phyloP scores from a whole-genome alignment of 2,888 invertebrate genomes.

The Diaphora mendica region DNA sequence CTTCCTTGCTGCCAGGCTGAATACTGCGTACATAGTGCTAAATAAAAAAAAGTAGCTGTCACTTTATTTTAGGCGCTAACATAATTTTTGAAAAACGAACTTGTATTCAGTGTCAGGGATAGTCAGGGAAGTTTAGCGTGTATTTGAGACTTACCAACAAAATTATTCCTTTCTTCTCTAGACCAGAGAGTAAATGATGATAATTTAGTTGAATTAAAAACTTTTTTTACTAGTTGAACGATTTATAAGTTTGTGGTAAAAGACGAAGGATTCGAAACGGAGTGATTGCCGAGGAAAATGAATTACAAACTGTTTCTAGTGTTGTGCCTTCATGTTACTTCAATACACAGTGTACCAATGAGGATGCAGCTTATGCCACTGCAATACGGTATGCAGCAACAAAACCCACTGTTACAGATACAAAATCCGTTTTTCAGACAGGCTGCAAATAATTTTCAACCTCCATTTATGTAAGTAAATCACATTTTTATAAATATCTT shows the following conservation, averaged over 20 bases:
- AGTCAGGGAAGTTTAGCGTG: too few species aligned
- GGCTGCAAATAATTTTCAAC: slow-evolving; percentile 51
- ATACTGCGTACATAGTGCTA: slow-evolving; percentile 33
- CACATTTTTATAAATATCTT: background rate
- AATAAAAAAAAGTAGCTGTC: slow-evolving; percentile 24
- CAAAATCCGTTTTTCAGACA: slow-evolving; percentile 59
- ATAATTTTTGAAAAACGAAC: background rate
- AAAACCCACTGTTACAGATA: slow-evolving; percentile 40
- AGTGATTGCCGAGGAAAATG: slow-evolving; percentile 40
- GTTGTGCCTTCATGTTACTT: slow-evolving; percentile 51
- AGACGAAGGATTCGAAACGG: background rate
- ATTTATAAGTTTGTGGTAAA: background rate
- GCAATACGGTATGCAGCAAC: slow-evolving; percentile 48
- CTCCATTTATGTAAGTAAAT: slow-evolving; percentile 59
- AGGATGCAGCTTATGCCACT: slow-evolving; percentile 53
- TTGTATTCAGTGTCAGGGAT: background rate
- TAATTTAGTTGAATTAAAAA: background rate
- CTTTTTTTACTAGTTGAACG: too few species aligned
- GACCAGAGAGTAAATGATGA: slow-evolving; percentile 28
- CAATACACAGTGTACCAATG: slow-evolving; percentile 60
- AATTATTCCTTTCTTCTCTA: slow-evolving; percentile 27
- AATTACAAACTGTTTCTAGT: slow-evolving; percentile 41
- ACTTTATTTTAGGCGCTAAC: background rate
- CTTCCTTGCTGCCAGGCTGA: slow-evolving; percentile 53
- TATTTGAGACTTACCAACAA: background rate